A percentile compares a stretch with the other conserved stretches of the same genome.
phyloP scores from a whole-genome alignment of 2,888 invertebrate genomes.

The Chydorus sphaericus region DNA sequence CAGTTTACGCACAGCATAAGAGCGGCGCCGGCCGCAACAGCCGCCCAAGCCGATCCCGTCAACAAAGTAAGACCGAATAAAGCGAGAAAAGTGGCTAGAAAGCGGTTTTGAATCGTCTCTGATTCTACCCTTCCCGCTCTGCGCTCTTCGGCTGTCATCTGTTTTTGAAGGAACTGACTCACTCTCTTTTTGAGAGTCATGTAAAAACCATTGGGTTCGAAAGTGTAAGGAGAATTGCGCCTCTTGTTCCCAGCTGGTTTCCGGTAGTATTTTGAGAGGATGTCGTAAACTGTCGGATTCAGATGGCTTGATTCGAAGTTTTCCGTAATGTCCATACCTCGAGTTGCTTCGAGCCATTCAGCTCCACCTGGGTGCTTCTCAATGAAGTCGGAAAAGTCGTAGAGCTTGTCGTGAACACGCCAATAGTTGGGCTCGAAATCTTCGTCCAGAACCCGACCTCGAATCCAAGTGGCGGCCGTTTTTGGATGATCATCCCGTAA shows the following conservation, averaged over 20 bases:
- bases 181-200: conserved; percentile 42
- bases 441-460: conserved; percentile 45
- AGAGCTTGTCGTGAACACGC: conserved; percentile 59
- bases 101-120: conserved; percentile 18
- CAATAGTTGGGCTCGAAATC: conserved; percentile 64
- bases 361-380: conserved; percentile 70
- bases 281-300: conserved; percentile 37
- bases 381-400: conserved; percentile 68
- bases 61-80: conserved; percentile 22
- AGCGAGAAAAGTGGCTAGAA: conserved; percentile 17
- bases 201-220: conserved; percentile 58
- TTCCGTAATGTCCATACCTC: conserved; percentile 29
- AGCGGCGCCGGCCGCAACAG: conserved; percentile 38
- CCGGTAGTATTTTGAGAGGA: conserved; percentile 49
- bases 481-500: conserved; percentile 33
- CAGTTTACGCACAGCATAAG: conserved; percentile 43
- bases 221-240: conserved; percentile 55
- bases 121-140: conserved; percentile 18
- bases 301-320: conserved; percentile 27
- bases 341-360: conserved; percentile 45
- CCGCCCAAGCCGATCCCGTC: conserved; percentile 27
- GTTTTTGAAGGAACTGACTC: conserved; percentile 15
- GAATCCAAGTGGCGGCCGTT: conserved; percentile 42
- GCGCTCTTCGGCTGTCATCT: conserved; percentile 19
- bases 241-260: conserved; percentile 44